A percentile compares a stretch with the other conserved stretches of the same genome.
Evolutionary conservation across 2,113 vertebrate species (phyloP).

Genomic region (Entelurus aequoreus): DNA sequence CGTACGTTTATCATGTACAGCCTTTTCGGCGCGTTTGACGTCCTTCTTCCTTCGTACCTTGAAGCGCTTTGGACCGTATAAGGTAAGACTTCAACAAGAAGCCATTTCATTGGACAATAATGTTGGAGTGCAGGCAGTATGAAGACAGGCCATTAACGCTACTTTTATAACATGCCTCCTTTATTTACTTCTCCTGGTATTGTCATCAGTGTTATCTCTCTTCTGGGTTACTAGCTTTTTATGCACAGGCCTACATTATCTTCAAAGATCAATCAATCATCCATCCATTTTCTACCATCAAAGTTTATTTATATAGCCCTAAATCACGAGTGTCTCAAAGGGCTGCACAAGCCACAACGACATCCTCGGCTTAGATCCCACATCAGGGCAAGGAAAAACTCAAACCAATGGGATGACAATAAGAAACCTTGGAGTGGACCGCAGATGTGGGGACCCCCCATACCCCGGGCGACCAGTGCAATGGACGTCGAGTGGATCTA

Average conservation of each 20-base stretch:
- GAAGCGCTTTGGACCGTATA: slow-evolving; percentile 17
- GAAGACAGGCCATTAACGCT: slow-evolving; percentile 63
- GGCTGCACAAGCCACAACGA: too few relatives aligned
- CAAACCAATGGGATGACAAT: too few relatives aligned
- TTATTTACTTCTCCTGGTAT: not conserved
- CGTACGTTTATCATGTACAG: not conserved
- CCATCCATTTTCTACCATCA: too few relatives aligned
- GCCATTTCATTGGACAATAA: slow-evolving; percentile 74
- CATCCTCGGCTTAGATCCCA: too few relatives aligned
- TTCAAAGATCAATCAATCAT: too few relatives aligned
- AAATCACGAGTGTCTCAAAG: too few relatives aligned
- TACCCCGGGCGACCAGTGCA: too few relatives aligned
- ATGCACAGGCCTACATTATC: not conserved
- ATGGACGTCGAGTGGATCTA: too few relatives aligned
- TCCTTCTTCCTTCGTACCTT: slow-evolving; percentile 21
- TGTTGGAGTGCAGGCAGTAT: slow-evolving; percentile 64
- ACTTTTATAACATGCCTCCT: slow-evolving; percentile 21
- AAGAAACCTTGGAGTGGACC: too few relatives aligned
- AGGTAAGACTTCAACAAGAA: slow-evolving; percentile 77
- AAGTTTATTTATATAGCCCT: too few relatives aligned
- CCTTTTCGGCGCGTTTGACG: slow-evolving; percentile 6
- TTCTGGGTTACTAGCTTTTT: not conserved
- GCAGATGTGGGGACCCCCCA: too few relatives aligned
- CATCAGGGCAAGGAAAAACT: too few relatives aligned
- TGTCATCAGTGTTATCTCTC: not conserved